A percentile compares a stretch with the other conserved stretches of the same genome.
These are phyloP conservation scores for Hydrolagus affinis DNA, from an alignment of 2,113 vertebrate genomes.

Conservation along the genomic window DNA sequence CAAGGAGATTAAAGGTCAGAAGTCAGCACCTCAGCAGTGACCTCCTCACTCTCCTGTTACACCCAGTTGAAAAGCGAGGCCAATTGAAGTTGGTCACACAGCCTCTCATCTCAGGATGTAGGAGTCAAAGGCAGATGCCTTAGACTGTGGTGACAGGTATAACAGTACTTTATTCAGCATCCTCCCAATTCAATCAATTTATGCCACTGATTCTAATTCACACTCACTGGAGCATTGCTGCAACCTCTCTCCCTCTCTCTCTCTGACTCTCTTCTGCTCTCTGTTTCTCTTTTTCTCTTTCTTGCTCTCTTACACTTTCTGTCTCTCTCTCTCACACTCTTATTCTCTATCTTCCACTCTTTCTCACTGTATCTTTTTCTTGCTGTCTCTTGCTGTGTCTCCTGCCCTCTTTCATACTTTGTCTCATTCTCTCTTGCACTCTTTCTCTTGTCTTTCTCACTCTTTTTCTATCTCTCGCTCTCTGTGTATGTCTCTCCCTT, in stretches of 20 bases:
- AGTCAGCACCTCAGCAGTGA: conserved; percentile 55
- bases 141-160: conserved; percentile 42
- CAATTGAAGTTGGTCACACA: neutral
- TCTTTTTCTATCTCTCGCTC: conserved; percentile 40
- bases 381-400: too few species aligned
- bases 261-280: conserved; percentile 38
- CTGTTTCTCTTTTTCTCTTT: conserved; percentile 38
- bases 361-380: conserved; percentile 38
- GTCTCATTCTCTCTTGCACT: conserved; percentile 34
- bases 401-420: conserved; percentile 33
- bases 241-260: conserved; percentile 42
- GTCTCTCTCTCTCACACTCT: conserved; percentile 36
- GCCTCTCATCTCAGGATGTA: neutral
- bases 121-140: conserved; percentile 34
- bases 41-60: conserved; percentile 51
- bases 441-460: conserved; percentile 39
- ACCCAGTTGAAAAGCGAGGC: neutral
- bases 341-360: conserved; percentile 35
- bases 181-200: conserved; percentile 50
- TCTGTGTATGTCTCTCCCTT: too few species aligned
- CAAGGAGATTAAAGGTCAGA: conserved; percentile 54
- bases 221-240: conserved; percentile 47
- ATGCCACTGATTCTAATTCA: conserved; percentile 46
- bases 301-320: conserved; percentile 37
- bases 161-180: conserved; percentile 47